Conservation (phyloP, 2,888 invertebrate species). For the Halictus ligatus region DNA sequence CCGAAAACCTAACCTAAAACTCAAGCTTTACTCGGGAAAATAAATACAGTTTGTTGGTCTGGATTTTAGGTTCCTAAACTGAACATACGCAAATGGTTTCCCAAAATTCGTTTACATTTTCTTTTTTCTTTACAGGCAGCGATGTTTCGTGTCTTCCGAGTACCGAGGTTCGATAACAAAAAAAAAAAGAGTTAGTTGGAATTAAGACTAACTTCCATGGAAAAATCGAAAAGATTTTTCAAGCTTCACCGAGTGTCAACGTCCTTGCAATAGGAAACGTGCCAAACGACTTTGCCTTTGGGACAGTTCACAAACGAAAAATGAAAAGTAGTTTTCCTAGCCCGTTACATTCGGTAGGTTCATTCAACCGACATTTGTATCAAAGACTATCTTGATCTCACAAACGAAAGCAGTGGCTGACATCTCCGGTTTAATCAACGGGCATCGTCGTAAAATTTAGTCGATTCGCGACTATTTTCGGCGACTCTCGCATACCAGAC, state of each 20-base stretch:
- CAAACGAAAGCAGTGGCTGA: neutral
- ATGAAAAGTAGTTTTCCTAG: neutral
- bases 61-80: no score
- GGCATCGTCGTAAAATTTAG: slow-evolving; percentile 63
- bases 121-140: no score
- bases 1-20: no score
- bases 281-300: slow-evolving; percentile 13
- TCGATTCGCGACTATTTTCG: slow-evolving; percentile 74
- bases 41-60: no score
- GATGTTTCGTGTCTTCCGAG: neutral
- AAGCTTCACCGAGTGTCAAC: slow-evolving; percentile 22
- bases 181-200: neutral
- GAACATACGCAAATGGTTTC: no score
- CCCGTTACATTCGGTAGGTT: slow-evolving; percentile 3
- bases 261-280: slow-evolving; percentile 32
- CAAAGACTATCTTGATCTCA: neutral
- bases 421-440: slow-evolving; percentile 29
- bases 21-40: no score
- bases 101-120: no score
- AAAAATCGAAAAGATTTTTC: neutral
- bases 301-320: neutral
- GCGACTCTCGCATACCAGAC: slow-evolving; percentile 70
- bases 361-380: slow-evolving; percentile 32
- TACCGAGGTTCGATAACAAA: neutral
- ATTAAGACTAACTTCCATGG: neutral